Evolutionary conservation across 35 echinoderm and acorn worm species (phyloP), one percentile per base, ranked within the genome.

Genomic region (Heliocidaris tuberculata): DNA sequence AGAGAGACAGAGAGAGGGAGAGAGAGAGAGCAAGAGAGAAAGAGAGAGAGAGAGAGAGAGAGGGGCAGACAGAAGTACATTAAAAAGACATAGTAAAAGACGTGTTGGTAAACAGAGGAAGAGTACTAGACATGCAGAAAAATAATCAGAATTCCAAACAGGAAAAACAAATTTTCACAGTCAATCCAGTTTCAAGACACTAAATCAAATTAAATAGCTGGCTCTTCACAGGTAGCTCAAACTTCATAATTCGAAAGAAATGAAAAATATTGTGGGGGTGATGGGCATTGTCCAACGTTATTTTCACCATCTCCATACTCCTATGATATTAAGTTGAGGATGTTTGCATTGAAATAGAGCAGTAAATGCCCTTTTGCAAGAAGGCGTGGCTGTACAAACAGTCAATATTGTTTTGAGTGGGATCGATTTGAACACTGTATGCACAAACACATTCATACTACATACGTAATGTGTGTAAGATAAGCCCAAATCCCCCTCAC

Each of bases 331-430:
- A 78, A 19, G 65, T 78, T 78, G 65, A n/a, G 65, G 65, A 27
- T 78, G 65, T 78, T 78, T 78, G 65, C 65, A 27, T 78, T 78
- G 65, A 78, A 78, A 78, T 78, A 78, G 65, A 78, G 65, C 65
- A 19, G 65, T 78, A 78, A 78, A 78, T 78, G 65, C 27, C 19
- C 65, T n/a, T n/a, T 78, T 7, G 65, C 27, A 78, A 78, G 21
- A 78, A 78, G 65, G 65, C 65, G 65, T 78, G 65, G 65, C 17
- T 78, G 21, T 78, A 24, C 27, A 19, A 78, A 78, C 65, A 78
- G 65, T 78, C 65, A 78, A 78, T 78, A 78, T 78, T 78, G 65
- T 78, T 78, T 78, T 78, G 65, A 78, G 65, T 78, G 65, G 65
- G 65, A 78, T 8, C 21, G 65, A 78, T 78, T 42, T 78, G 4